Percentiles rank a stretch among this genome's conserved stretches.
These are phyloP conservation scores for Prionailurus bengalensis DNA, from an alignment of 2,113 vertebrate species.

Conservation along the genomic window DNA sequence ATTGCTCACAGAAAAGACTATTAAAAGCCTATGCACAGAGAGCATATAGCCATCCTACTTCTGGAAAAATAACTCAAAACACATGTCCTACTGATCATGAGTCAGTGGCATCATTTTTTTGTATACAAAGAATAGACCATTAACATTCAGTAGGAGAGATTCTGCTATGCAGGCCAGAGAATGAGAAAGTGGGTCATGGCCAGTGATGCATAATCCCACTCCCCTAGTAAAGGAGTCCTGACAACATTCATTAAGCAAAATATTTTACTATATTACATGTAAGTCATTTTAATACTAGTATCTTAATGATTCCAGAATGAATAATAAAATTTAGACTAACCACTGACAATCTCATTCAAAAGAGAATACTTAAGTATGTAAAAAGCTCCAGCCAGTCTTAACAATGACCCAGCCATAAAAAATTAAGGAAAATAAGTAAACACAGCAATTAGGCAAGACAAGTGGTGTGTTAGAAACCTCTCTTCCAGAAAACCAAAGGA, in stretches of 20 bases:
- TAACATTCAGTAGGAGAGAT: constrained; percentile 66
- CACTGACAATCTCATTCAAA: constrained; percentile 47
- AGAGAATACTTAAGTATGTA: constrained; percentile 31
- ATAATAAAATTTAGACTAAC: not conserved
- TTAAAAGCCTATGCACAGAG: not conserved
- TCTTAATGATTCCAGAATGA: constrained; percentile 30
- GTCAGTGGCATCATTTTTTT: constrained; percentile 2
- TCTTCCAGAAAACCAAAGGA: constrained; percentile 26
- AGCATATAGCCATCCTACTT: not conserved
- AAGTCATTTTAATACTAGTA: constrained; percentile 23
- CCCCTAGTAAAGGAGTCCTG: constrained; percentile 47
- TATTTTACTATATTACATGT: not conserved
- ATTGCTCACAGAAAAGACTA: not conserved
- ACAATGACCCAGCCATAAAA: not conserved
- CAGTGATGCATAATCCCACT: constrained; percentile 34
- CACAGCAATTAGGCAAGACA: not conserved
- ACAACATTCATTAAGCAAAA: constrained; percentile 42
- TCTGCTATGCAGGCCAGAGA: constrained; percentile 31
- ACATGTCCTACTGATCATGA: not conserved
- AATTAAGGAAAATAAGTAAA: constrained; percentile 40
- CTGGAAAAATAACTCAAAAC: constrained; percentile 40
- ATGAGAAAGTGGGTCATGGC: constrained; percentile 63
- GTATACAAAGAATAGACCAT: constrained; percentile 52
- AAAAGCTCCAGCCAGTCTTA: constrained; percentile 14
- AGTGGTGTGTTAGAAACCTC: not conserved